Conservation (phyloP, 2,797 vertebrate species). For the Adrianichthys oophorus region DNA sequence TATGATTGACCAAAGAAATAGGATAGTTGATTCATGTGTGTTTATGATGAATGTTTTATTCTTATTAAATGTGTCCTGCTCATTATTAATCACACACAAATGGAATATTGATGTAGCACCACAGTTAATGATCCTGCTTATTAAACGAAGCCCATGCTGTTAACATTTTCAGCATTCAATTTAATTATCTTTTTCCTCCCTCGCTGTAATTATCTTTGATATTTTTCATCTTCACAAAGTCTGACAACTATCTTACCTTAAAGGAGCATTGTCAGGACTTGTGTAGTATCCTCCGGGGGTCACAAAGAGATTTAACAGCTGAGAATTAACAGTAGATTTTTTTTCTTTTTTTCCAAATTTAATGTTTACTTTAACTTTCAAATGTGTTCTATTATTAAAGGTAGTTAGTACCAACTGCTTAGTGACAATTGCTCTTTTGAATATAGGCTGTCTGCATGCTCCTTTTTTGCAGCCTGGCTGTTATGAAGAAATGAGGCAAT, state of each 20-base stretch:
- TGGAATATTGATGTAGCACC: slow-evolving; percentile 62
- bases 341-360: no score
- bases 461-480: no score
- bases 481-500: no score
- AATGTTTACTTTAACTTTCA: no score
- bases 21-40: slow-evolving; percentile 66
- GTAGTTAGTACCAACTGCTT: no score
- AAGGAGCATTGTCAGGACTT: slow-evolving; percentile 56
- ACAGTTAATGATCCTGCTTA: slow-evolving; percentile 69
- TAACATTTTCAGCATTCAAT: slow-evolving; percentile 66
- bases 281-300: slow-evolving; percentile 62
- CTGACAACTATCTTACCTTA: slow-evolving; percentile 66
- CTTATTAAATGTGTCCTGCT: slow-evolving; percentile 64
- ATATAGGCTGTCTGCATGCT: no score
- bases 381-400: no score
- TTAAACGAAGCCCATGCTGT: slow-evolving; percentile 58
- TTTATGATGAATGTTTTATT: slow-evolving; percentile 76
- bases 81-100: slow-evolving; percentile 73
- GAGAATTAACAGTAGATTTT: slow-evolving; percentile 16
- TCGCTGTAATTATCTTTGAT: slow-evolving; percentile 69
- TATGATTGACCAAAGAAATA: slow-evolving; percentile 67
- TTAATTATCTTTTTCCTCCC: slow-evolving; percentile 68
- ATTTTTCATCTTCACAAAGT: slow-evolving; percentile 69
- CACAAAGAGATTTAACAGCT: slow-evolving; percentile 53
- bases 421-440: no score